Base-by-base conservation (phyloP, 2,113 vertebrate species). In the Pachyramphus minor region DNA sequence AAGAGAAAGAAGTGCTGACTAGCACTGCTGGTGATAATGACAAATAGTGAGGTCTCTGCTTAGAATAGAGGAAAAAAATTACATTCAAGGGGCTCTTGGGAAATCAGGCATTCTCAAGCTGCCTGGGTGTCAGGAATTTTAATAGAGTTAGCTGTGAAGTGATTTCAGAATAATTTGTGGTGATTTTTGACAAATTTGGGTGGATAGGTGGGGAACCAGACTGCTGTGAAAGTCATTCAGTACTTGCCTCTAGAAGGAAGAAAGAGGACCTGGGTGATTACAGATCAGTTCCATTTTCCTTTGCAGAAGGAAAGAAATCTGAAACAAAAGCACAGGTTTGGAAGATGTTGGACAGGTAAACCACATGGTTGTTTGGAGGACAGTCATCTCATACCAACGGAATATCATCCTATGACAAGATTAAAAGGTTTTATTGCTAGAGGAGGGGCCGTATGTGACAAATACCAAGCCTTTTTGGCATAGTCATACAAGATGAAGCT, bases 1-100 rank as follows among this genome's bases (percentile, higher is more conserved):
- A 71, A 71, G 68, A 89, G 64, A 74, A 87, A 73, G 72, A 87
- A 81, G 33, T 50, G 71, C 75, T 85, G 80, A 74, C 59, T 81
- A 28, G 76, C 39, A 24, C 30, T 63, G 81, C 52, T 69, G 35
- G 27, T 75, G 69, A 42, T 91, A 71, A 63, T 87, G 56, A 62
- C 41, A 86, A 89, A 77, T 44, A 77, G 80, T 35, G 55, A 90
- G 42, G 41, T 63, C 22, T 64, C 56, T 60, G 53, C 76, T 71
- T 63, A 67, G 80, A 71, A 67, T 2, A 49, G 84, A 71, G 55
- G 53, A 9, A 6, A 3, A 72, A 90, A 31, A 68, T 44, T 25
- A 41, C 10, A 37, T 80, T 83, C 17, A 11, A 44, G 89, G 18
- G 37, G 28, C n/a, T 84, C 15, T 76, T 74, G 93, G 89, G 68